Evolutionary conservation across 1,140 invertebrate genomes (phyloP), one percentile per base, ranked within the genome.

Genomic region (Octopus bimaculoides): DNA sequence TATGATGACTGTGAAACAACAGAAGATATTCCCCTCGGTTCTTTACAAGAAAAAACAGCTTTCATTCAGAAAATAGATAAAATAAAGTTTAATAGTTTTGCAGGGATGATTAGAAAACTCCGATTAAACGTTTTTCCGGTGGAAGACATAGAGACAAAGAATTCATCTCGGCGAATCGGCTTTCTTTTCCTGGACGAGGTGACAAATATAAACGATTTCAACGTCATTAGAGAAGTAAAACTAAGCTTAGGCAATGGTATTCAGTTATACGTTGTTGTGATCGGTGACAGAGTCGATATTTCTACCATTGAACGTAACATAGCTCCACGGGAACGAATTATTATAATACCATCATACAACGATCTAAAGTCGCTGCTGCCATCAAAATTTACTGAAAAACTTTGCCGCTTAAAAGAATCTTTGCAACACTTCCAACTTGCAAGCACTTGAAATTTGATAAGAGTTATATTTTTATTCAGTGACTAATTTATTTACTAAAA

Each of bases 241-340:
- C 17, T 4, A 14, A 20, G 17, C 3, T 20, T 12, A 6, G 14
- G 5, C 26, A 14, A 20, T 14, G 66, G 66, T 10, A 71, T 71
- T 17, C 66, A 71, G 14, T 20, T 71, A 6, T 71, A 71, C 14
- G 66, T 20, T 71, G 14, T 71, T 71, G 66, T 71, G 8, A 17
- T 71, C 14, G 66, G 66, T 20, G 26, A 71, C 17, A 20, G 66
- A 12, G 14, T 71, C 14, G 14, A 71, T 17, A 6, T 71, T 6
- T 14, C 17, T n/a, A 14, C 17, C 5, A 20, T 71, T 71, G 66
- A 71, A 71, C 7, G 14, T n/a, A n/a, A 6, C 5, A 71, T 71
- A n/a, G 66, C 66, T 71, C 66, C 66, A 14, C 66, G 66, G 14
- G 66, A 71, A 6, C 66, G 66, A 71, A 71, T 71, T 20, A 71